Conservation (phyloP, 2,888 invertebrate genomes). For the Halictus ligatus region DNA sequence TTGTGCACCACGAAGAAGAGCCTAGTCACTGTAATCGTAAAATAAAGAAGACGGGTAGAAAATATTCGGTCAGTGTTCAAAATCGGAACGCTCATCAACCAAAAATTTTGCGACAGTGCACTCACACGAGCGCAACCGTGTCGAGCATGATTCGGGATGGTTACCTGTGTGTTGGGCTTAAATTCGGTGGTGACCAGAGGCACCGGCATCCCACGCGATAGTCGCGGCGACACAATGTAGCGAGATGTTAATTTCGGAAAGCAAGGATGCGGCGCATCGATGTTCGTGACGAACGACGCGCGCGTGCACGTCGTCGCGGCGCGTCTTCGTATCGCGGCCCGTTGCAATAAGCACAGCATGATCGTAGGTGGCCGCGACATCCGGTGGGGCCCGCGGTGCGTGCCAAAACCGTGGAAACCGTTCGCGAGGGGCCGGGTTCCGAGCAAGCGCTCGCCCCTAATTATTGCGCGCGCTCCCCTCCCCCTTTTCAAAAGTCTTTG, state of each 20-base stretch:
- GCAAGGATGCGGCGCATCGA: constrained; percentile 59
- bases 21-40: too few relatives aligned
- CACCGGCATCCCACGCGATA: not conserved
- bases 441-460: constrained; percentile 59
- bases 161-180: not conserved
- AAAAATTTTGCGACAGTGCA: too few relatives aligned
- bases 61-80: too few relatives aligned
- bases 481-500: constrained; percentile 39
- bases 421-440: constrained; percentile 17
- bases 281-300: constrained; percentile 59
- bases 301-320: constrained; percentile 52
- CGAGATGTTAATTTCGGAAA: constrained; percentile 62
- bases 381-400: constrained; percentile 68
- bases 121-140: not conserved
- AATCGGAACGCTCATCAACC: too few relatives aligned
- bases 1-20: too few relatives aligned
- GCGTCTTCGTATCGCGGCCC: constrained; percentile 51
- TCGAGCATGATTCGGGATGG: not conserved
- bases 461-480: constrained; percentile 53
- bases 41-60: too few relatives aligned
- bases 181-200: not conserved
- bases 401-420: constrained; percentile 67
- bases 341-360: constrained; percentile 70
- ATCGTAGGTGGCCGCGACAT: constrained; percentile 49
- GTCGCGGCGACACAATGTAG: constrained; percentile 55